A percentile compares a stretch with the other conserved stretches of the same genome.
These are phyloP conservation scores for Sesamia nonagrioides DNA, from an alignment of 1,140 invertebrate genomes.

Conservation along the genomic window DNA sequence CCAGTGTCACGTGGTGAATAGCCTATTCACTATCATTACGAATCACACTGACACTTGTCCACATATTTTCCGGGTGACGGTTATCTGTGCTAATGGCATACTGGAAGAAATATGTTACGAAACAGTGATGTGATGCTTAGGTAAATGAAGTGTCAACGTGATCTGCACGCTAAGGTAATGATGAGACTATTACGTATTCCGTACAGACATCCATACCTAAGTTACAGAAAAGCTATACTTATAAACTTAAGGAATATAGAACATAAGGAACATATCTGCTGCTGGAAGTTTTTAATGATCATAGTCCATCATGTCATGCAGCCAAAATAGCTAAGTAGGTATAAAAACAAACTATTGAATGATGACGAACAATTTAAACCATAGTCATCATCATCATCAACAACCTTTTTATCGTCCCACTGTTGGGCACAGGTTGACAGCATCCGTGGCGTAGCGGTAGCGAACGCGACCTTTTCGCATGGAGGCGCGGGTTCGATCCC, in stretches of 20 bases:
- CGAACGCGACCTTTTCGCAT: too few relatives aligned
- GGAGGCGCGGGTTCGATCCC: too few relatives aligned
- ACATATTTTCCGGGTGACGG: constrained; percentile 27
- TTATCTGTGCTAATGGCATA: constrained; percentile 36
- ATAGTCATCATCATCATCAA: too few relatives aligned
- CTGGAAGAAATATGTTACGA: constrained; percentile 44
- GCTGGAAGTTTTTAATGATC: neutral
- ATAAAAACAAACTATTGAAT: too few relatives aligned
- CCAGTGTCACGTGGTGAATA: too few relatives aligned
- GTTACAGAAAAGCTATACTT: neutral
- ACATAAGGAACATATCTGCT: neutral
- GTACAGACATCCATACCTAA: neutral
- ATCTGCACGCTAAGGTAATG: constrained; percentile 9
- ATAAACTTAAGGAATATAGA: neutral
- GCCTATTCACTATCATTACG: neutral
- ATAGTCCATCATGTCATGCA: neutral
- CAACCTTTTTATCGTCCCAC: too few relatives aligned
- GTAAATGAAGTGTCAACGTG: constrained; percentile 33
- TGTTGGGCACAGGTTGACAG: too few relatives aligned
- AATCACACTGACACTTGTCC: constrained; percentile 6
- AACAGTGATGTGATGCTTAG: constrained; percentile 32
- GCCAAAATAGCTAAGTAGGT: neutral
- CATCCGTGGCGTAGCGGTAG: too few relatives aligned
- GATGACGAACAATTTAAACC: too few relatives aligned
- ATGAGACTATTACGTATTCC: constrained; percentile 8